A percentile compares a stretch with the other conserved stretches of the same genome.
Evolutionary conservation across 1,140 invertebrate species (phyloP).

Genomic region (Platyscapa corneri): DNA sequence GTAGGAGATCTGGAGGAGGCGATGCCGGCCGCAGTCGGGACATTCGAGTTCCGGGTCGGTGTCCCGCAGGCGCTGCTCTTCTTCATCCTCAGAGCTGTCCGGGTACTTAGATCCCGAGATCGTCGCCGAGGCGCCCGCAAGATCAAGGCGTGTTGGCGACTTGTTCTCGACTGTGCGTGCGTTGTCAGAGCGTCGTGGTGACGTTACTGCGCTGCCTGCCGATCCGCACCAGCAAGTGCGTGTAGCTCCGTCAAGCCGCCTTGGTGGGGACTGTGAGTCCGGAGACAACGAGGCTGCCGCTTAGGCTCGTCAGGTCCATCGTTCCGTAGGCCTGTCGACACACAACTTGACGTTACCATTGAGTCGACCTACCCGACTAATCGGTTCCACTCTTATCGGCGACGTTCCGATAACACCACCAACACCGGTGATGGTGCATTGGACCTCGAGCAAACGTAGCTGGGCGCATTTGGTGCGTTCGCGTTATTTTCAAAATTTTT

Average conservation of each 20-base stretch:
- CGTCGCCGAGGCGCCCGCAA: slow-evolving; percentile 58
- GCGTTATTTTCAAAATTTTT: too few species aligned
- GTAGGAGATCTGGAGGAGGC: slow-evolving; percentile 66
- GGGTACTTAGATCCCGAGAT: slow-evolving; percentile 57
- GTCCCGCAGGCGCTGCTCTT: not conserved
- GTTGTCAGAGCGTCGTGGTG: slow-evolving; percentile 73
- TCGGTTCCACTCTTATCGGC: not conserved
- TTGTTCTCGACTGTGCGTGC: slow-evolving; percentile 59
- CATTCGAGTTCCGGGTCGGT: slow-evolving; percentile 58
- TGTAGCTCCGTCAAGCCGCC: slow-evolving; percentile 75
- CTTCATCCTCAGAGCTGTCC: not conserved
- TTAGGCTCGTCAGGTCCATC: slow-evolving; percentile 66
- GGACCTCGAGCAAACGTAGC: too few species aligned
- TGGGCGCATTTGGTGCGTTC: too few species aligned
- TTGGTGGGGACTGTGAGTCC: slow-evolving; percentile 74
- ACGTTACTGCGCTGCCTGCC: slow-evolving; percentile 71
- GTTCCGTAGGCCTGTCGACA: slow-evolving; percentile 68
- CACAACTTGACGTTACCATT: not conserved
- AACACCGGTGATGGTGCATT: too few species aligned
- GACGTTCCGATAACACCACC: too few species aligned
- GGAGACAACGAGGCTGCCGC: slow-evolving; percentile 74
- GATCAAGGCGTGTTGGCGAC: slow-evolving; percentile 71
- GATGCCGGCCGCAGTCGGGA: slow-evolving; percentile 63
- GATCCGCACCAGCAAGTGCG: slow-evolving; percentile 73
- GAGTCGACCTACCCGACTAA: too few species aligned